Conservation (phyloP, 2,113 vertebrate species). For the Atractosteus spatula region DNA sequence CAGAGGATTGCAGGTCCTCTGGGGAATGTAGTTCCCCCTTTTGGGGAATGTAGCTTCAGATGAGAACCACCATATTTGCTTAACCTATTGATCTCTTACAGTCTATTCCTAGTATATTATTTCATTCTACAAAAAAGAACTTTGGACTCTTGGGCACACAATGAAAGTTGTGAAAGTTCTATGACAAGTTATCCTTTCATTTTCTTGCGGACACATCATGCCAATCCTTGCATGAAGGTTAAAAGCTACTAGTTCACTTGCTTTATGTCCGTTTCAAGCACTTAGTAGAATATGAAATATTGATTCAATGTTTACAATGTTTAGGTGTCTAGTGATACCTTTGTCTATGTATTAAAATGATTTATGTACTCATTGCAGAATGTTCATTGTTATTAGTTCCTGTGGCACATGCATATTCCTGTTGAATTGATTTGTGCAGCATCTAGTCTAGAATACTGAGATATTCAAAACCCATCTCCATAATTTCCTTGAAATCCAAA, state of each 20-base stretch:
- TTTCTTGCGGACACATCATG: neutral
- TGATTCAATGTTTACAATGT: neutral
- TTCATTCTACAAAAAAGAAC: neutral
- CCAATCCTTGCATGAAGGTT: neutral
- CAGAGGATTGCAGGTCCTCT: no score
- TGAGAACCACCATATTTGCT: neutral
- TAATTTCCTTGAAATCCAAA: neutral
- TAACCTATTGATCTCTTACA: neutral
- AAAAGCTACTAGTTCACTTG: neutral
- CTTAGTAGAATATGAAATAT: conserved; percentile 8
- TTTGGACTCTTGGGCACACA: neutral
- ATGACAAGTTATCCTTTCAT: neutral
- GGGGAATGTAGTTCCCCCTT: no score
- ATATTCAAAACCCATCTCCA: conserved; percentile 3
- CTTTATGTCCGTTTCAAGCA: conserved; percentile 9
- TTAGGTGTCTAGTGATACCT: neutral
- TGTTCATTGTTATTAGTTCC: neutral
- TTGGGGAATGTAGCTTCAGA: no score
- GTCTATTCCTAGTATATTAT: neutral
- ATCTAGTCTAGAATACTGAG: neutral
- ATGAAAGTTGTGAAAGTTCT: neutral
- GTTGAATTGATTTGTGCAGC: conserved; percentile 14
- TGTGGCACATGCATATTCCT: conserved; percentile 1
- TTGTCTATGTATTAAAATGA: conserved; percentile 17
- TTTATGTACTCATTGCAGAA: conserved; percentile 7